Percentiles rank a stretch among this genome's conserved stretches.
Conservation (phyloP, 2,888 invertebrate species). For the Parnassius orleans region DNA sequence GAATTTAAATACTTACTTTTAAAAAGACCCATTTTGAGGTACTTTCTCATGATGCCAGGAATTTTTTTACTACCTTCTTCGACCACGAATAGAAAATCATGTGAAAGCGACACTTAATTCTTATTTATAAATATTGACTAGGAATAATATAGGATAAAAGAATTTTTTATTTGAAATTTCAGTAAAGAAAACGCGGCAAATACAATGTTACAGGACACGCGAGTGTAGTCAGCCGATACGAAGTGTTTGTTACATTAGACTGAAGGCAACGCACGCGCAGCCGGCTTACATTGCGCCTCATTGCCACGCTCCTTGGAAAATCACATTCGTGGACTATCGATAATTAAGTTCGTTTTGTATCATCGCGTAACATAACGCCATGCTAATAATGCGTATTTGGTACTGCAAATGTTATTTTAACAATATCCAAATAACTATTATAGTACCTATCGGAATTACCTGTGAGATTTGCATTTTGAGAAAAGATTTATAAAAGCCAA, state of each 20-base stretch:
- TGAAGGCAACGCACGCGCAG: slow-evolving; percentile 47
- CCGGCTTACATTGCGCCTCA: slow-evolving; percentile 50
- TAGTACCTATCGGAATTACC: too few species aligned
- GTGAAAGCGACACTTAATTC: too few species aligned
- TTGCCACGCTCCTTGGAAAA: slow-evolving; percentile 57
- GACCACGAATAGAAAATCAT: slow-evolving; percentile 38
- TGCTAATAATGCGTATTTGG: too few species aligned
- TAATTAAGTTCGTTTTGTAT: background rate
- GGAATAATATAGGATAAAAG: too few species aligned
- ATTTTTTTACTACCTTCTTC: slow-evolving; percentile 58
- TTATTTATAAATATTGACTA: too few species aligned
- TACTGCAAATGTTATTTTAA: too few species aligned
- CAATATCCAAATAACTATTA: too few species aligned
- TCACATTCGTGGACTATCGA: slow-evolving; percentile 36
- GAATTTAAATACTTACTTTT: slow-evolving; percentile 60
- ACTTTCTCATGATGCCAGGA: slow-evolving; percentile 71
- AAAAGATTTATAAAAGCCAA: too few species aligned
- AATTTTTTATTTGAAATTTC: background rate
- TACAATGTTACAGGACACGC: slow-evolving; percentile 32
- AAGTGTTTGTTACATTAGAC: slow-evolving; percentile 57
- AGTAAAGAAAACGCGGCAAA: slow-evolving; percentile 15
- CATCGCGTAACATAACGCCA: too few species aligned
- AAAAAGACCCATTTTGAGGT: slow-evolving; percentile 75
- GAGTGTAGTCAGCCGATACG: slow-evolving; percentile 59
- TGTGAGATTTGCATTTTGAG: too few species aligned